Evolutionary conservation across 2,113 vertebrate species (phyloP).

Genomic region (Apteryx owenii): DNA sequence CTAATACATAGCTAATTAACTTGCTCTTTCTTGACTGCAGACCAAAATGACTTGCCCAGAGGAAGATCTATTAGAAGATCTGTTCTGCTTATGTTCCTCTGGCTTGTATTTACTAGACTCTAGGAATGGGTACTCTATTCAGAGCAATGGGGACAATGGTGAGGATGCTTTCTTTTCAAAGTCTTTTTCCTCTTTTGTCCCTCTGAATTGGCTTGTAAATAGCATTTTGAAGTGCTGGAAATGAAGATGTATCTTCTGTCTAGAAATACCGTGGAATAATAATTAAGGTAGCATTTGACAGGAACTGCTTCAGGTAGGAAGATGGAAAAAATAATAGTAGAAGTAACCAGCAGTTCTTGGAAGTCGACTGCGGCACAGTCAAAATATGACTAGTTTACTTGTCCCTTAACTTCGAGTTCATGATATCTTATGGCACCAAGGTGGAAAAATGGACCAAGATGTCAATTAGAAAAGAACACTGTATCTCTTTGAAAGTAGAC

Average conservation of each 20-base stretch:
- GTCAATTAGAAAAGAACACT: neutral
- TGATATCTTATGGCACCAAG: neutral
- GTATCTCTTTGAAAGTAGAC: neutral
- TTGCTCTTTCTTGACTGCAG: neutral
- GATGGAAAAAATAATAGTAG: neutral
- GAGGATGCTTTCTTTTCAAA: neutral
- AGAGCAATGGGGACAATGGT: neutral
- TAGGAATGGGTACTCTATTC: neutral
- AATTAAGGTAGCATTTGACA: neutral
- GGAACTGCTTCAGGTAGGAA: neutral
- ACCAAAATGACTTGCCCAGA: neutral
- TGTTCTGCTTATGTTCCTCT: neutral
- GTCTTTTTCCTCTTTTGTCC: neutral
- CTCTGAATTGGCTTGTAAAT: neutral
- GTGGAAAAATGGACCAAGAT: neutral
- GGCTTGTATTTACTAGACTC: neutral
- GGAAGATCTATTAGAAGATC: neutral
- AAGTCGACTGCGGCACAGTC: neutral
- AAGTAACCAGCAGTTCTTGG: neutral
- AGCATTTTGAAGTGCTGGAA: neutral
- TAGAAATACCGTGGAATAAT: neutral
- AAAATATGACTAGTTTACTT: neutral
- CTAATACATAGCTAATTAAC: slow-evolving; percentile 23
- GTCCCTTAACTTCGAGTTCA: neutral
- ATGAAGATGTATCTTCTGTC: neutral